Percentiles rank a stretch among this genome's conserved stretches.
Evolutionary conservation across 2,888 invertebrate genomes (phyloP).

Genomic region (Diarsia dahlii): DNA sequence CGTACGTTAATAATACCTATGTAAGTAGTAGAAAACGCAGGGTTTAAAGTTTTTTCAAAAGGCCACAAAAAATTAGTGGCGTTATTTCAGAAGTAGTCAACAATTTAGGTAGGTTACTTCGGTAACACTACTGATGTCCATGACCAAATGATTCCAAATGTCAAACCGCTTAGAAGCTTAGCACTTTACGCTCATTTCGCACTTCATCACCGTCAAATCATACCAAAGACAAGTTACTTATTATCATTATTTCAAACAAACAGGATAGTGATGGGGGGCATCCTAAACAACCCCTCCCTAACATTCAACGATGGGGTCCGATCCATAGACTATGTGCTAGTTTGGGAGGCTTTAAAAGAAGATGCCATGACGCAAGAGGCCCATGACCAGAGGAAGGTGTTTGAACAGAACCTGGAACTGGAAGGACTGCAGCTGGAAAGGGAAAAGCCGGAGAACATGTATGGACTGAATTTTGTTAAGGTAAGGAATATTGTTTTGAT

Average conservation of each 20-base stretch:
- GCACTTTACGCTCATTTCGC: slow-evolving; percentile 4
- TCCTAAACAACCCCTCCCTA: slow-evolving; percentile 89
- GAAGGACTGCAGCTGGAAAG: slow-evolving; percentile 95
- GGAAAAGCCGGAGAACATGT: slow-evolving; percentile 91
- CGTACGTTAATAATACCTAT: no score
- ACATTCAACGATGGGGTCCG: slow-evolving; percentile 93
- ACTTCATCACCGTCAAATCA: not conserved
- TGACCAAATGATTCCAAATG: not conserved
- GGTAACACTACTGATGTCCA: not conserved
- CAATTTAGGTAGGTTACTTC: not conserved
- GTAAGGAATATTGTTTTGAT: slow-evolving; percentile 75
- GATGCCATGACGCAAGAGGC: slow-evolving; percentile 86
- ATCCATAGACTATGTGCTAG: slow-evolving; percentile 95
- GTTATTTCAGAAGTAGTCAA: not conserved
- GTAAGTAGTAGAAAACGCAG: no score
- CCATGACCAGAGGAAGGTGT: slow-evolving; percentile 90
- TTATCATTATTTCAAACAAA: slow-evolving; percentile 9
- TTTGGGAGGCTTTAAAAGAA: slow-evolving; percentile 92
- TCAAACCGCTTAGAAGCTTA: not conserved
- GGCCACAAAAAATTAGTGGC: not conserved
- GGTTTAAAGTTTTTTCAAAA: no score
- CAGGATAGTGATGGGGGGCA: slow-evolving; percentile 86
- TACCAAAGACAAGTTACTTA: not conserved
- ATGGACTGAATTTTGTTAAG: slow-evolving; percentile 94
- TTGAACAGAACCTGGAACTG: slow-evolving; percentile 93